Evolutionary conservation across 2,888 invertebrate species (phyloP), one percentile per base, ranked within the genome.

Genomic region (Augiades crinisus): DNA sequence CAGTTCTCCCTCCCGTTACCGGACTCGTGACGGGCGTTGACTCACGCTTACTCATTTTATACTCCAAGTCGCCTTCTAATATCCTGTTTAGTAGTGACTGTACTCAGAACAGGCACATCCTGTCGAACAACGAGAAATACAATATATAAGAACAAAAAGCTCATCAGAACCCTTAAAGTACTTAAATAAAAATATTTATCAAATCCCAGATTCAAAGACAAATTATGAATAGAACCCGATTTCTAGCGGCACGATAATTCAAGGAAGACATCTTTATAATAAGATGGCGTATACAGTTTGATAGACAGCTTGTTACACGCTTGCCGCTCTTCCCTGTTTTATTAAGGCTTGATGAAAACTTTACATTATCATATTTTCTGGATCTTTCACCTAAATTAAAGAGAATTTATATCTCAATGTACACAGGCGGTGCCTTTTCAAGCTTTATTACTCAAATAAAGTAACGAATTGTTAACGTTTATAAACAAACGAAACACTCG

Each of bases 401-500:
- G 81, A 81, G 86, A 86, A 87, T 87, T 86, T 85, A 86, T 86
- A 86, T 72, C 74, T 72, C 76, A 74, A 76, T 78, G 78, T 81
- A 76, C 71, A 75, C 80, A 79, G 77, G 68, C 77, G 75, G 78
- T 67, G 77, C 78, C 68, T 67, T 75, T 75, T 75, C 61, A 66
- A 75, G 82, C 83, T 82, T 86, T 86, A 86, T 83, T 84, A 83
- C 83, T 81, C 82, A 82, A 84, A 86, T 83, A 83, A 86, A 77
- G 79, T 79, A 84, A 84, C 81, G 78, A 85, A 82, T 83, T 75
- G 78, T 75, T 71, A 69, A 68, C 73, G 74, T 72, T 76, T 76
- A 73, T 78, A 80, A 83, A 80, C 78, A 80, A n/a, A n/a, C n/a
- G 76, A 75, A 69, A 71, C 72, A 72, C 71, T n/a, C n/a, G n/a